Evolutionary conservation across 2,888 invertebrate species (phyloP).

Genomic region (Hetaerina titia): DNA sequence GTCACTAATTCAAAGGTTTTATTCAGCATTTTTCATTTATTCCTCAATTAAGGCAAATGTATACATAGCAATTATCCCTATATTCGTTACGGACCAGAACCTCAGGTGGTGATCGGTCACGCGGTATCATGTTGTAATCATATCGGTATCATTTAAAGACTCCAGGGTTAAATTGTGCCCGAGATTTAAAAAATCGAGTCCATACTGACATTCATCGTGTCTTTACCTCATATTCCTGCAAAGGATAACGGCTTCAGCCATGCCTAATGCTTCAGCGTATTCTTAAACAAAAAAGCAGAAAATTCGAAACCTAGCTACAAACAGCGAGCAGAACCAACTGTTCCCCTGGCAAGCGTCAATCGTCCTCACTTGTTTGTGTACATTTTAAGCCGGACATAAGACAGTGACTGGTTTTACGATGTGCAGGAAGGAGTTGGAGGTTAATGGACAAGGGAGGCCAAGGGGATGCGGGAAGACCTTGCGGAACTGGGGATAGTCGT

Average conservation of each 20-base stretch:
- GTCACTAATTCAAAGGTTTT: too few species aligned
- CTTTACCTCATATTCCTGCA: neutral
- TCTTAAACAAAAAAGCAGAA: neutral
- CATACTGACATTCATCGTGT: too few species aligned
- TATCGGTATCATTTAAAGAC: too few species aligned
- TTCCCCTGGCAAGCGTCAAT: conserved; percentile 48
- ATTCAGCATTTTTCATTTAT: too few species aligned
- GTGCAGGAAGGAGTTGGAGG: conserved; percentile 3
- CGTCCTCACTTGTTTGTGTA: conserved; percentile 61
- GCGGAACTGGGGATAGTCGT: neutral
- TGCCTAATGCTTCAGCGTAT: too few species aligned
- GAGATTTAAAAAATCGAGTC: too few species aligned
- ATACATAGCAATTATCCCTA: too few species aligned
- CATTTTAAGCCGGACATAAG: conserved; percentile 54
- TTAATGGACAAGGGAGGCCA: neutral
- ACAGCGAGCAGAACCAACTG: neutral
- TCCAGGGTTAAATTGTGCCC: too few species aligned
- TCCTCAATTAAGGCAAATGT: too few species aligned
- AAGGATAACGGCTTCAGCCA: neutral
- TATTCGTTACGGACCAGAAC: too few species aligned
- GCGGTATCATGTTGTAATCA: too few species aligned
- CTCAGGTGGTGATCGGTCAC: too few species aligned
- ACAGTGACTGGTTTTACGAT: conserved; percentile 34
- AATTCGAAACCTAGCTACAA: neutral
- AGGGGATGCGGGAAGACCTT: neutral